phyloP scores from a whole-genome alignment of 2,113 vertebrate genomes.

The Buteo buteo region DNA sequence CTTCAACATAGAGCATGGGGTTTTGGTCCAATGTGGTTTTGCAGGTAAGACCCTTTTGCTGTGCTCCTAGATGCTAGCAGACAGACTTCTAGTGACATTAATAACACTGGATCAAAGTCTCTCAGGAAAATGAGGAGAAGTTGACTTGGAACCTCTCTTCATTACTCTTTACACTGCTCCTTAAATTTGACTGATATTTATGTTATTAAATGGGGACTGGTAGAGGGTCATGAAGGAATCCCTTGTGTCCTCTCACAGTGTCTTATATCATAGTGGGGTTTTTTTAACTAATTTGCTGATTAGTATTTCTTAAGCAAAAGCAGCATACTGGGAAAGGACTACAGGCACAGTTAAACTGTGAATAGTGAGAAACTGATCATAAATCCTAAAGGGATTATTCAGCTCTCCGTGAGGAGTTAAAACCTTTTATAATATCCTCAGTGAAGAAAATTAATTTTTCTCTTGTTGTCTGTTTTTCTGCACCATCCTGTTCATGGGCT shows the following conservation, averaged over 20 bases:
- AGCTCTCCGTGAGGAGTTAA: neutral
- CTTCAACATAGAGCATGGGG: neutral
- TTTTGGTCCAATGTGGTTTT: neutral
- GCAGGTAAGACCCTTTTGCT: neutral
- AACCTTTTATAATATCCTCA: neutral
- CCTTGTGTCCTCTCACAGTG: neutral
- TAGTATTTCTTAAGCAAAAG: neutral
- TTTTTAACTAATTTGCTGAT: neutral
- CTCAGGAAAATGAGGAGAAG: neutral
- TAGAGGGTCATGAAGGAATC: neutral
- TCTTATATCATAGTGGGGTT: fast-evolving
- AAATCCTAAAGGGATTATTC: neutral
- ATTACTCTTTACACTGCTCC: neutral
- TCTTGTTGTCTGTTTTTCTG: neutral
- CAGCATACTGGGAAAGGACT: neutral
- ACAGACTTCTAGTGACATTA: neutral
- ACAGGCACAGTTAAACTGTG: neutral
- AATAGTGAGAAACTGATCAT: neutral
- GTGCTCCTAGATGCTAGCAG: neutral
- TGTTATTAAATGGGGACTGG: neutral
- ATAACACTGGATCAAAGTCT: neutral
- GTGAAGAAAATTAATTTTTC: neutral
- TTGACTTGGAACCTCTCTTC: neutral
- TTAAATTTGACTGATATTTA: neutral
- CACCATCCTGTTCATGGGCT: neutral